Evolutionary conservation across 2,113 vertebrate genomes (phyloP).

Genomic region (Oreochromis tanganicae): DNA sequence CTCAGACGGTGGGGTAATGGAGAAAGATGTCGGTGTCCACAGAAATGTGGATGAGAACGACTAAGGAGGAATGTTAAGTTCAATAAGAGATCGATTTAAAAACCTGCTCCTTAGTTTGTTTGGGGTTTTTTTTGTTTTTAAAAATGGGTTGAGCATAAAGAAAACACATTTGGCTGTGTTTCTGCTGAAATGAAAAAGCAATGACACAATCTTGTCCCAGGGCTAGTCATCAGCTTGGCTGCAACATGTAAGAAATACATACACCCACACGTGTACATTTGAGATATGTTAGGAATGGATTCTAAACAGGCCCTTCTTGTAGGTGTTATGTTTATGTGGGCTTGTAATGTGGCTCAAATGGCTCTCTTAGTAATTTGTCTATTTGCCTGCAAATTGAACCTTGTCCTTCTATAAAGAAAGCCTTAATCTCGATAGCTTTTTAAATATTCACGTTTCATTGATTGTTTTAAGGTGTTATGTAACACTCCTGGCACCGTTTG

Average conservation of each 20-base stretch:
- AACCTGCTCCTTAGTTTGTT: not conserved
- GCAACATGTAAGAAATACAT: slow-evolving; percentile 38
- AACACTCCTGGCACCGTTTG: not conserved
- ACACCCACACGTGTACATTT: slow-evolving; percentile 49
- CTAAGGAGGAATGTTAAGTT: not conserved
- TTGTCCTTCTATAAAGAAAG: slow-evolving; percentile 6
- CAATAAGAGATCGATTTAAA: not conserved
- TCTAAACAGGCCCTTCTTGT: slow-evolving; percentile 16
- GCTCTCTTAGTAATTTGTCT: slow-evolving; percentile 7
- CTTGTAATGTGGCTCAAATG: slow-evolving; percentile 7
- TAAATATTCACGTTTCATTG: slow-evolving; percentile 33
- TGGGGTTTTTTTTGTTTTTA: fast-evolving
- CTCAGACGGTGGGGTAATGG: slow-evolving; percentile 1
- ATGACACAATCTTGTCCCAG: slow-evolving; percentile 50
- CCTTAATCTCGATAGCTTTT: not conserved
- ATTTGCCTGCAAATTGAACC: slow-evolving; percentile 19
- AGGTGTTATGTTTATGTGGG: slow-evolving; percentile 28
- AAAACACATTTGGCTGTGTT: slow-evolving; percentile 9
- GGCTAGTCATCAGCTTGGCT: slow-evolving; percentile 59
- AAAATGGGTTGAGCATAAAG: slow-evolving; percentile 8
- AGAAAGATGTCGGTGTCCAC: not conserved
- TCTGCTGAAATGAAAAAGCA: not conserved
- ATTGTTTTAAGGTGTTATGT: slow-evolving; percentile 27
- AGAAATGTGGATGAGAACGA: not conserved
- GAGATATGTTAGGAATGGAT: slow-evolving; percentile 32